Evolutionary conservation across 2,888 invertebrate genomes (phyloP).

Genomic region (Ctenicera cuprea): DNA sequence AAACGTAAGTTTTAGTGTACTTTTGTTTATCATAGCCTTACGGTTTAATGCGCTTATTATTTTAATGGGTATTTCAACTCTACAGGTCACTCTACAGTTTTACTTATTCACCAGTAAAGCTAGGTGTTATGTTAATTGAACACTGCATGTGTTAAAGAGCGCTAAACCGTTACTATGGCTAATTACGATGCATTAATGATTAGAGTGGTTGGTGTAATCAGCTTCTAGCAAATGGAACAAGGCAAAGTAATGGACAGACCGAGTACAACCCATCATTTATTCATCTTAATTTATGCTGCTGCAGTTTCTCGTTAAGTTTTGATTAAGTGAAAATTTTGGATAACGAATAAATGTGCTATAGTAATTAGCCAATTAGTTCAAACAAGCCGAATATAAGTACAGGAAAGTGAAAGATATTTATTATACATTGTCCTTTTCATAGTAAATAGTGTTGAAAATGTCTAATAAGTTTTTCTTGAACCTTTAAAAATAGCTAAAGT

Average conservation of each 20-base stretch:
- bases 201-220: constrained; percentile 29
- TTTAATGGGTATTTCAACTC: neutral
- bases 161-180: constrained; percentile 18
- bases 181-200: constrained; percentile 34
- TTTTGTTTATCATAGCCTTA: too few species aligned
- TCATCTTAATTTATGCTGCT: constrained; percentile 4
- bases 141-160: constrained; percentile 3
- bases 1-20: too few species aligned
- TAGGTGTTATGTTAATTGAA: neutral
- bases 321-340: neutral
- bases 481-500: too few species aligned
- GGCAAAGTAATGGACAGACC: constrained; percentile 30
- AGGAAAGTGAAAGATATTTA: too few species aligned
- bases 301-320: neutral
- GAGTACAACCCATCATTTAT: constrained; percentile 20
- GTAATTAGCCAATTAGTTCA: too few species aligned
- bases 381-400: too few species aligned
- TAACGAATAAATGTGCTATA: too few species aligned
- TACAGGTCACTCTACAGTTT: neutral
- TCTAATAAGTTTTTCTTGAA: too few species aligned
- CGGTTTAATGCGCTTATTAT: too few species aligned
- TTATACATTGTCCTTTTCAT: too few species aligned
- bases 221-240: constrained; percentile 32
- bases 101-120: neutral
- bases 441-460: too few species aligned